Base-by-base conservation (phyloP, 2,113 vertebrate species). In the Chitala chitala region DNA sequence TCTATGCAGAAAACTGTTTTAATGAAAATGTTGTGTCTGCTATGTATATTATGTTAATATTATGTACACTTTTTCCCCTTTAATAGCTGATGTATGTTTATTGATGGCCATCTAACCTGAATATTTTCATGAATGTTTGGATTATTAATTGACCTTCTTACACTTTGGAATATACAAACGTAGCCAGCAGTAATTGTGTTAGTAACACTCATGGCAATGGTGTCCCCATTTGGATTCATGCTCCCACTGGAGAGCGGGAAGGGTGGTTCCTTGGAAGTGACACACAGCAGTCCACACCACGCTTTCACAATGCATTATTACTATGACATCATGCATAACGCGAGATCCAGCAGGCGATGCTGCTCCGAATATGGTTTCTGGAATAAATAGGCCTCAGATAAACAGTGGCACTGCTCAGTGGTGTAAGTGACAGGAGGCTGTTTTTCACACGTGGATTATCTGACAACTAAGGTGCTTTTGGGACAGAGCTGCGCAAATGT, bases 291-390 rank as follows among this genome's bases (percentile, higher is more conserved):
- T 64, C 29, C 74, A 71, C 72, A 59, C 48, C 54, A 61, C 55
- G 73, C 69, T 31, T 78, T 65, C 77, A 68, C 51, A 59, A 70
- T 79, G 78, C 78, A 83, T 82, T 78, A 78, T 72, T 79, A 80
- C 75, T 61, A 76, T 79, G 74, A 58, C 71, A 76, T 10, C 61
- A 40, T 17, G 40, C 44, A 69, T 50, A 54, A 70, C 7, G 15
- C 9, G 17, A 58, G 54, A 15, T 24, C n/a, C 53, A 42, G n/a
- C n/a, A 6, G 42, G 54, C 38, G 15, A 48, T 22, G 40, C 5
- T 24, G 9, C 31, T 22, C 24, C 13, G 5, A 73, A 73, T 50
- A 63, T 17, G 22, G 44, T 17, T 17, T 63, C 71, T 73, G 26
- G 40, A 31, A 58, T 73, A 33, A 31, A 31, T 12, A 58, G 33